Conservation (phyloP, 2,797 vertebrate genomes). For the Orientallactaga sibirica region DNA sequence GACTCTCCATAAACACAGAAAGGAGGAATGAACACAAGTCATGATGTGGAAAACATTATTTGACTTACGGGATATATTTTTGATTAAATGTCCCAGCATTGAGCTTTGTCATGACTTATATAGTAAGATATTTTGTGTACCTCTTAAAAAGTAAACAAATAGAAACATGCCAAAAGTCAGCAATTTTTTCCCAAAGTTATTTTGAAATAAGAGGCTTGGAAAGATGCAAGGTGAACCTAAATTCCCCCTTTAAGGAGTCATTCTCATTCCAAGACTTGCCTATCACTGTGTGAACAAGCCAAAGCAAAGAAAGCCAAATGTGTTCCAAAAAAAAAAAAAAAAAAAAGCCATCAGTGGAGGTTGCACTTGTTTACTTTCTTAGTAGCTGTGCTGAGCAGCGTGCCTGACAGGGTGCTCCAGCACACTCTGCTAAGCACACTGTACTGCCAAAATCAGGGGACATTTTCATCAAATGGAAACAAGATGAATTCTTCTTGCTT, state of each 20-base stretch:
- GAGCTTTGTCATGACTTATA: constrained; percentile 46
- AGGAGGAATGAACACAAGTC: neutral
- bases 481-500: neutral
- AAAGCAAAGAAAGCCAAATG: neutral
- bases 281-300: constrained; percentile 11
- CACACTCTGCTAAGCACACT: neutral
- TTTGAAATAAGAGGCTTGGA: constrained; percentile 40
- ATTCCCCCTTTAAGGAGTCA: neutral
- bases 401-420: neutral
- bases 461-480: neutral
- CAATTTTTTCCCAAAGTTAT: constrained; percentile 47
- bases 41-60: constrained; percentile 8
- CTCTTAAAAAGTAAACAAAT: constrained; percentile 67
- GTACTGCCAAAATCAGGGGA: neutral
- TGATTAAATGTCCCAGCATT: constrained; percentile 44
- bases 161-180: constrained; percentile 41
- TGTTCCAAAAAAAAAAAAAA: neutral
- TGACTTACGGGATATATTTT: constrained; percentile 48
- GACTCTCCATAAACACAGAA: constrained; percentile 6
- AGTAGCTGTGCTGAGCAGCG: neutral
- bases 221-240: constrained; percentile 57
- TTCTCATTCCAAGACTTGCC: neutral
- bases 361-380: neutral
- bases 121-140: constrained; percentile 52
- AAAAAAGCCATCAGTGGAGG: neutral